Conservation (phyloP, 2,113 vertebrate species). For the Halcyon malimbica region DNA sequence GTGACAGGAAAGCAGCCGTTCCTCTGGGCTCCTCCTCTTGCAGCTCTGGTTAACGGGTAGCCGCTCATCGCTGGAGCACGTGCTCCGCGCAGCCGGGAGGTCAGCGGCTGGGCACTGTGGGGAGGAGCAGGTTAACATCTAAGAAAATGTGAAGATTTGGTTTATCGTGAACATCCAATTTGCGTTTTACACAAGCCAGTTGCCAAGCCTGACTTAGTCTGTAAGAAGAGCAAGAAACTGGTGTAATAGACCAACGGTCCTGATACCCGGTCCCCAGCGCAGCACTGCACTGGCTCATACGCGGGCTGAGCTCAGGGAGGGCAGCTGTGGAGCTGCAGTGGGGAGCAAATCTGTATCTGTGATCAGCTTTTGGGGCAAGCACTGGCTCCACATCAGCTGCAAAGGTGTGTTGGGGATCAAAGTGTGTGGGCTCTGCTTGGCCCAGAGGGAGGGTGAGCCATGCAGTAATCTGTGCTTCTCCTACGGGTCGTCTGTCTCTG, state of each 20-base stretch:
- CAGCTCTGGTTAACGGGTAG: background rate
- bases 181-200: background rate
- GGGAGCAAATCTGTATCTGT: background rate
- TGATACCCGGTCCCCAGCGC: background rate
- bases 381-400: background rate
- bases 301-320: background rate
- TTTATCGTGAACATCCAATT: background rate
- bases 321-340: background rate
- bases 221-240: background rate
- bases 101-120: background rate
- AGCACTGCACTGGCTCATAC: background rate
- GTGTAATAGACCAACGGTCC: background rate
- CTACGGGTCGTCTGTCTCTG: background rate
- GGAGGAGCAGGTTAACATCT: background rate
- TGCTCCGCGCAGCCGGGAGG: too few relatives aligned
- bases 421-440: background rate
- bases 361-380: background rate
- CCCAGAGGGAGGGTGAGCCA: background rate
- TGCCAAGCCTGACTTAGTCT: background rate
- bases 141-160: slow-evolving; percentile 17
- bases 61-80: background rate
- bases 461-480: background rate
- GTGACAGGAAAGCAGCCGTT: slow-evolving; percentile 43
- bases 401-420: background rate
- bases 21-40: slow-evolving; percentile 33